Conservation (phyloP, 1,140 invertebrate species). For the Orchestia grillus region DNA sequence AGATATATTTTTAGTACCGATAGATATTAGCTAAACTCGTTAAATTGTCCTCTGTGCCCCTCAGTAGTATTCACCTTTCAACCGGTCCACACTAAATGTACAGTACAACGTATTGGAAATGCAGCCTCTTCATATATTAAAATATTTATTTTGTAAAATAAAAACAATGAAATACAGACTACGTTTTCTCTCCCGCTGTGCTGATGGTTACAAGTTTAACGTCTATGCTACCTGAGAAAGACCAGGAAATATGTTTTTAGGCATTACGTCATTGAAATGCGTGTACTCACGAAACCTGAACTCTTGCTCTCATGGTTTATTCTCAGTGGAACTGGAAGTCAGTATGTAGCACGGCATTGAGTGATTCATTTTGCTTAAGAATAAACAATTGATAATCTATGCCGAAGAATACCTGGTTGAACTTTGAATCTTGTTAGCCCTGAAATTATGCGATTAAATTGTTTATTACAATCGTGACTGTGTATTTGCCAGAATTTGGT, state of each 20-base stretch:
- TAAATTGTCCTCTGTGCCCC: background rate
- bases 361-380: too few species aligned
- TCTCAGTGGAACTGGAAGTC: background rate
- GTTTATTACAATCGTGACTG: too few species aligned
- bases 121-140: constrained; percentile 46
- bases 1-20: constrained; percentile 49
- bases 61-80: background rate
- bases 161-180: background rate
- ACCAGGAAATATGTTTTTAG: background rate
- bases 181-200: background rate
- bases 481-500: too few species aligned
- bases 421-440: too few species aligned
- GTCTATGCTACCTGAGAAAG: background rate
- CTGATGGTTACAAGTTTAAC: background rate
- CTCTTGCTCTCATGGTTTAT: background rate
- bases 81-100: background rate
- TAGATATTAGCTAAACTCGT: constrained; percentile 1
- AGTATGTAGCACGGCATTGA: background rate
- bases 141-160: constrained; percentile 46
- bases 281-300: background rate
- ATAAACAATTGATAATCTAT: too few species aligned
- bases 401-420: too few species aligned
- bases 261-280: background rate
- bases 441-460: too few species aligned
- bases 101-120: constrained; percentile 38